A percentile compares a stretch with the other conserved stretches of the same genome.
phyloP scores from a whole-genome alignment of 2,797 vertebrate genomes.

The Scolopax rusticola region DNA sequence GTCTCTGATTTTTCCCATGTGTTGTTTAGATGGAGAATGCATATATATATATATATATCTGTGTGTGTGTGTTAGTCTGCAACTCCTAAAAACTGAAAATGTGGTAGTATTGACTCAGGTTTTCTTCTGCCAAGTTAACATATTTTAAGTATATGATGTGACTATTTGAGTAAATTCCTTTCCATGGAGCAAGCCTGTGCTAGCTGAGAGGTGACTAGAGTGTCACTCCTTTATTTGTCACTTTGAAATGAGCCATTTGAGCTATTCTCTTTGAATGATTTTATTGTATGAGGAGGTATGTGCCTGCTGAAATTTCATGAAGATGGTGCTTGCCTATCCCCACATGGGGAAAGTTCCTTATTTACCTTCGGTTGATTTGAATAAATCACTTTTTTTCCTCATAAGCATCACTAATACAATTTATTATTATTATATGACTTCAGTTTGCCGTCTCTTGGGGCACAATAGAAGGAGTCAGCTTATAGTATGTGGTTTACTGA shows the following conservation, averaged over 20 bases:
- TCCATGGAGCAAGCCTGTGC: neutral
- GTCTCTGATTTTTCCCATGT: neutral
- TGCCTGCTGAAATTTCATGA: neutral
- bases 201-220: neutral
- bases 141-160: neutral
- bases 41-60: fast-evolving
- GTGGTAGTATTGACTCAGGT: neutral
- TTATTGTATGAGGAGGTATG: neutral
- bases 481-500: neutral
- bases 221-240: neutral
- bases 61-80: neutral
- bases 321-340: neutral
- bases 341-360: neutral
- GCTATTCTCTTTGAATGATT: neutral
- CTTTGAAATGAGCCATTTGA: neutral
- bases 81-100: neutral
- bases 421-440: neutral
- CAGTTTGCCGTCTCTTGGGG: neutral
- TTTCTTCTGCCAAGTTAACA: neutral
- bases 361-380: neutral
- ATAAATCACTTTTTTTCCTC: neutral
- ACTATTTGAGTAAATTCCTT: constrained; percentile 14
- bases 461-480: neutral
- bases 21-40: neutral
- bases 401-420: neutral